These are phyloP conservation scores for Xiphias gladius DNA, from an alignment of 2,113 vertebrate genomes.

Conservation along the genomic window DNA sequence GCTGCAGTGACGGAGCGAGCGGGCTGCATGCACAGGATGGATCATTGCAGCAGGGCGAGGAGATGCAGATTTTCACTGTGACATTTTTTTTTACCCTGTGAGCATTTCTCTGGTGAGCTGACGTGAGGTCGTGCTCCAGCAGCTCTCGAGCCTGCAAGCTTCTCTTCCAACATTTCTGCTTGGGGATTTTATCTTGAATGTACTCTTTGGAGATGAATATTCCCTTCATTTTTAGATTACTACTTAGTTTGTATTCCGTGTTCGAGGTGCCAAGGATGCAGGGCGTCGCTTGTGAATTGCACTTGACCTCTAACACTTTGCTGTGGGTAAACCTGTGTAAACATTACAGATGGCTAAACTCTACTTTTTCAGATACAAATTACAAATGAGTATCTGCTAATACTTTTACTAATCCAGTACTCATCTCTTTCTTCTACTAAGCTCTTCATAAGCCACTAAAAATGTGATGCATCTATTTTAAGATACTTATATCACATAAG, in stretches of 20 bases:
- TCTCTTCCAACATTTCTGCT: background rate
- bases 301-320: constrained; percentile 38
- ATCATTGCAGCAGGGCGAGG: constrained; percentile 53
- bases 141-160: constrained; percentile 20
- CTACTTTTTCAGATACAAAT: background rate
- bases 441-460: background rate
- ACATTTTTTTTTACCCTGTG: constrained; percentile 40
- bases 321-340: constrained; percentile 5
- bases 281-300: background rate
- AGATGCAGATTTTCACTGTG: constrained; percentile 57
- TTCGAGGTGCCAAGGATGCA: constrained; percentile 11
- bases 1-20: constrained; percentile 42
- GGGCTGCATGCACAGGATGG: constrained; percentile 50
- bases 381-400: background rate
- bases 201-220: background rate
- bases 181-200: background rate
- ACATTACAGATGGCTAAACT: constrained; percentile 16
- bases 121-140: constrained; percentile 37
- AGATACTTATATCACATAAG: background rate
- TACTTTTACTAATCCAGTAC: background rate
- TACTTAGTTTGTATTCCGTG: background rate
- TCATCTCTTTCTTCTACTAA: background rate
- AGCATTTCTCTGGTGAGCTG: constrained; percentile 31
- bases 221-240: background rate
- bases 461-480: background rate